Conservation (phyloP, 2,797 vertebrate genomes). For the Smutsia gigantea region DNA sequence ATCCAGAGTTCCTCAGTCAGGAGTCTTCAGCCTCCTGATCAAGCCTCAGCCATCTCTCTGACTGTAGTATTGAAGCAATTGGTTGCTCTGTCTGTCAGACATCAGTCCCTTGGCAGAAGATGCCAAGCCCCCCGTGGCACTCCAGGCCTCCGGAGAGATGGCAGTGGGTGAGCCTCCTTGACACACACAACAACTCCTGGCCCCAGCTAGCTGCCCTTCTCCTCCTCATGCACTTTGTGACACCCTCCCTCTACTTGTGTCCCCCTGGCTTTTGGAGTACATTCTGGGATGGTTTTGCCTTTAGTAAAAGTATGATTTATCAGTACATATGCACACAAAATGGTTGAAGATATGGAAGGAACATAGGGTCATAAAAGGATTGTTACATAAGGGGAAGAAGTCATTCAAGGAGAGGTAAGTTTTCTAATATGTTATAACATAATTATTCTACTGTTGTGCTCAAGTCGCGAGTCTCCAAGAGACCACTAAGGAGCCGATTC, state of each 20-base stretch:
- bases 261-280: not conserved
- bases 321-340: not conserved
- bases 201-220: not conserved
- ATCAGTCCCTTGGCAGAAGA: not conserved
- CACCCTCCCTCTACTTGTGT: not conserved
- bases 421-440: no score
- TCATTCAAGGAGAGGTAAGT: not conserved
- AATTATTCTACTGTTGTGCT: no score
- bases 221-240: not conserved
- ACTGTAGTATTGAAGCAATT: not conserved
- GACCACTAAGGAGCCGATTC: no score
- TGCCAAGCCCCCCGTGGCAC: no score
- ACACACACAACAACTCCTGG: not conserved
- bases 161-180: not conserved
- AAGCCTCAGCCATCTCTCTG: not conserved
- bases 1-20: not conserved
- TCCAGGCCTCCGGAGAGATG: not conserved
- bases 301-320: not conserved
- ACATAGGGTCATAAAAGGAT: not conserved
- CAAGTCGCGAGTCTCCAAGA: no score
- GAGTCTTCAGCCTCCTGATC: not conserved
- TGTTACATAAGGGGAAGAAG: not conserved
- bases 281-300: not conserved
- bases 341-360: not conserved
- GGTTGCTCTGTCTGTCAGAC: not conserved